Evolutionary conservation across 2,888 invertebrate species (phyloP).

Genomic region (Eudemis profundana): DNA sequence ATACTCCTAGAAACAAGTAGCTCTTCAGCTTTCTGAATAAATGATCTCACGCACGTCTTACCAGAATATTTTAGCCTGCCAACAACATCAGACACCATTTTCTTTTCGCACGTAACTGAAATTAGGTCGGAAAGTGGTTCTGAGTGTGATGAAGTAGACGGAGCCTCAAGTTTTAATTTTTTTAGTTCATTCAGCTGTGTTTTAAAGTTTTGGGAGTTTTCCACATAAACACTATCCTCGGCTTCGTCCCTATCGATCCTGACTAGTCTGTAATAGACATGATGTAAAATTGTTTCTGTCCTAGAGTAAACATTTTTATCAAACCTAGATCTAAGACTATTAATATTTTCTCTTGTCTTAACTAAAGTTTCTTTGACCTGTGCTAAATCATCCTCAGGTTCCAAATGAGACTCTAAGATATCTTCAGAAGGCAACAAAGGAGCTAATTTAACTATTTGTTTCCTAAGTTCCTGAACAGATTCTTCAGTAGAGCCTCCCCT

Average conservation of each 20-base stretch:
- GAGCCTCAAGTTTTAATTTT: no score
- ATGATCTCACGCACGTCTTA: slow-evolving; percentile 27
- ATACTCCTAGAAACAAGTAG: background rate
- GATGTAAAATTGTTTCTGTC: slow-evolving; percentile 25
- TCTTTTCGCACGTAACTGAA: background rate
- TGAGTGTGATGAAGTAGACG: background rate
- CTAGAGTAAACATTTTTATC: slow-evolving; percentile 31
- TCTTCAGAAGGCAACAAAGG: slow-evolving; percentile 2
- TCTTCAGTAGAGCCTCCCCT: background rate
- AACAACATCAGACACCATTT: background rate
- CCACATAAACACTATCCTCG: no score
- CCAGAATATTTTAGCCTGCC: slow-evolving; percentile 18
- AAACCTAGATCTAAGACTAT: background rate
- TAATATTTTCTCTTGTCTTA: background rate
- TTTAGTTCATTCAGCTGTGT: no score
- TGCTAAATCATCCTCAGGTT: background rate
- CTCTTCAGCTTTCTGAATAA: slow-evolving; percentile 9
- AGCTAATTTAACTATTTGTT: slow-evolving; percentile 3
- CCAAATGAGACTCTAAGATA: slow-evolving; percentile 2
- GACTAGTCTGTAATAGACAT: slow-evolving; percentile 44
- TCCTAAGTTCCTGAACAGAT: background rate
- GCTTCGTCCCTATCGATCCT: slow-evolving; percentile 39
- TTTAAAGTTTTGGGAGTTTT: no score
- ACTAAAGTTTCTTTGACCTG: background rate
- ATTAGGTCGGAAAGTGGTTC: background rate